Conservation (phyloP, 2,888 invertebrate genomes). For the Agyllia agylla region DNA sequence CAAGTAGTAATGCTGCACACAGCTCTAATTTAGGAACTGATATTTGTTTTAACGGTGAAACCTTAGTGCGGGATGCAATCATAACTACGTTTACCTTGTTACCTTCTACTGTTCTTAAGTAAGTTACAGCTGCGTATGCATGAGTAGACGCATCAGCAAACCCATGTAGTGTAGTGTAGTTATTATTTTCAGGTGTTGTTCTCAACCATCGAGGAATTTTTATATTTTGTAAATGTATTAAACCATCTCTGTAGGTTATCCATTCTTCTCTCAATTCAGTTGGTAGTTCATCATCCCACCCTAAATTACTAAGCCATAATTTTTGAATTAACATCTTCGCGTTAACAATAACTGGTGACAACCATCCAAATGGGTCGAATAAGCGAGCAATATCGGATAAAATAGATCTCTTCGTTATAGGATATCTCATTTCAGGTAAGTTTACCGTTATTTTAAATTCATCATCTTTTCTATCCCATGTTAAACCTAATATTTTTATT, state of each 20-base stretch:
- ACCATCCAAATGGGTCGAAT: conserved; percentile 47
- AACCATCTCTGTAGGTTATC: background rate
- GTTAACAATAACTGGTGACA: conserved; percentile 27
- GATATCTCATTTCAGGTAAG: conserved; percentile 23
- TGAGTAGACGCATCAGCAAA: conserved; percentile 68
- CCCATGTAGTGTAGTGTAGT: conserved; percentile 62
- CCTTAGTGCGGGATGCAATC: conserved; percentile 56
- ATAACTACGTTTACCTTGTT: conserved; percentile 35
- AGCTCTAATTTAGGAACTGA: conserved; percentile 73
- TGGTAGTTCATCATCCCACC: conserved; percentile 65
- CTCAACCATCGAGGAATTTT: conserved; percentile 34
- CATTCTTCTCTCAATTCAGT: background rate
- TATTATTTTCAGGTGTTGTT: background rate
- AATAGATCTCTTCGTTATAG: conserved; percentile 39
- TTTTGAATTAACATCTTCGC: conserved; percentile 65
- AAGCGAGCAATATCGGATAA: conserved; percentile 46
- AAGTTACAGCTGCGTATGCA: conserved; percentile 65
- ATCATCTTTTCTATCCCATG: conserved; percentile 54
- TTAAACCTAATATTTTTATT: conserved; percentile 54
- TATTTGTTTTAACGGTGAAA: conserved; percentile 75
- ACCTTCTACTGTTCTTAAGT: conserved; percentile 47
- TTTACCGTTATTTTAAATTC: conserved; percentile 27
- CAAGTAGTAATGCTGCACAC: conserved; percentile 68
- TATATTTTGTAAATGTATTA: conserved; percentile 32
- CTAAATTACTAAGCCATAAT: conserved; percentile 52